Conservation (phyloP, 1,140 invertebrate genomes). For the Micrasema longulum region DNA sequence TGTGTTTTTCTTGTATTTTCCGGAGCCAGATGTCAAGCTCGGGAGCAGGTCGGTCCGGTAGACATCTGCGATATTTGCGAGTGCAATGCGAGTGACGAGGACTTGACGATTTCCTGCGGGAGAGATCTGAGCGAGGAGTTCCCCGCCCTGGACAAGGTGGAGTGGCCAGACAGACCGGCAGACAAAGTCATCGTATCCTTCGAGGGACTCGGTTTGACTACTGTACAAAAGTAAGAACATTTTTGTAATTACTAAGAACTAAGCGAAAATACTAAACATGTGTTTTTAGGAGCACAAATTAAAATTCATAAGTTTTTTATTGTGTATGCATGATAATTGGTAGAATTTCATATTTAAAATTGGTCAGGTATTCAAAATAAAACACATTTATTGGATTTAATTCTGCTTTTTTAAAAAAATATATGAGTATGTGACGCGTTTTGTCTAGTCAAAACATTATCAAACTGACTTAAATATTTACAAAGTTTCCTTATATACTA, state of each 20-base stretch:
- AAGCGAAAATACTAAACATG: background rate
- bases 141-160: background rate
- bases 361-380: background rate
- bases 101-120: background rate
- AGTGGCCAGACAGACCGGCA: constrained; percentile 1
- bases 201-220: constrained; percentile 22
- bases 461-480: no score
- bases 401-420: no score
- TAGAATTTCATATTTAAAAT: background rate
- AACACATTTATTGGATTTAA: background rate
- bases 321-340: background rate
- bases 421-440: no score
- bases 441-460: no score
- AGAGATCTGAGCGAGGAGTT: background rate
- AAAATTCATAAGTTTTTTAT: background rate
- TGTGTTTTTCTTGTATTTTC: no score
- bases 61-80: no score
- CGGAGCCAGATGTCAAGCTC: no score
- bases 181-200: background rate
- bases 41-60: no score
- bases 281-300: background rate
- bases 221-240: constrained; percentile 14
- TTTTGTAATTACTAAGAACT: background rate
- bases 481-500: no score
- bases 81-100: no score